Evolutionary conservation across 2,797 vertebrate genomes (phyloP).

Genomic region (Sebastes melanostomus): DNA sequence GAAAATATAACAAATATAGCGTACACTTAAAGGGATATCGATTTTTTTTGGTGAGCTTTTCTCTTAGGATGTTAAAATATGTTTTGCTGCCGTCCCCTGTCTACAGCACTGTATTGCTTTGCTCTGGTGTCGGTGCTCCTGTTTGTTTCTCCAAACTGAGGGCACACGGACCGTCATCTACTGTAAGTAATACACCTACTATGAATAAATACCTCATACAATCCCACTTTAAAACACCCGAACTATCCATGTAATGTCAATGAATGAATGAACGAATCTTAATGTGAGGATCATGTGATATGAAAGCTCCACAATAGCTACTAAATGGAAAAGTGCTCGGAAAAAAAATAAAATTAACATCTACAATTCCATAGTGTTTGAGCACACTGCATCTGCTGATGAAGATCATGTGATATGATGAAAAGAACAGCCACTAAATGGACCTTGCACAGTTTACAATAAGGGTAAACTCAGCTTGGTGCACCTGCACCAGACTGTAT

Average conservation of each 20-base stretch:
- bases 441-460: too few relatives aligned
- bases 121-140: too few relatives aligned
- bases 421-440: background rate
- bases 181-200: too few relatives aligned
- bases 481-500: background rate
- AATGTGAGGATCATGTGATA: background rate
- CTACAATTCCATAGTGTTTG: background rate
- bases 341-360: background rate
- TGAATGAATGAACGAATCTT: background rate
- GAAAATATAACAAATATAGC: too few relatives aligned
- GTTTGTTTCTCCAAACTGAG: too few relatives aligned
- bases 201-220: too few relatives aligned
- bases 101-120: too few relatives aligned
- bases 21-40: too few relatives aligned
- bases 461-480: background rate
- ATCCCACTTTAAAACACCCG: background rate
- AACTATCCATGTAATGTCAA: background rate
- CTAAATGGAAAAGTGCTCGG: background rate
- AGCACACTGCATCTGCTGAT: background rate
- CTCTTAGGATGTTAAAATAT: too few relatives aligned
- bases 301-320: background rate
- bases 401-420: background rate
- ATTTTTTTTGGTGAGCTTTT: too few relatives aligned
- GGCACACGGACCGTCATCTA: accelerated
- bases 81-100: too few relatives aligned